Percentiles rank a stretch among this genome's conserved stretches.
phyloP scores from a whole-genome alignment of 2,888 invertebrate species.

The Meteorus colon region DNA sequence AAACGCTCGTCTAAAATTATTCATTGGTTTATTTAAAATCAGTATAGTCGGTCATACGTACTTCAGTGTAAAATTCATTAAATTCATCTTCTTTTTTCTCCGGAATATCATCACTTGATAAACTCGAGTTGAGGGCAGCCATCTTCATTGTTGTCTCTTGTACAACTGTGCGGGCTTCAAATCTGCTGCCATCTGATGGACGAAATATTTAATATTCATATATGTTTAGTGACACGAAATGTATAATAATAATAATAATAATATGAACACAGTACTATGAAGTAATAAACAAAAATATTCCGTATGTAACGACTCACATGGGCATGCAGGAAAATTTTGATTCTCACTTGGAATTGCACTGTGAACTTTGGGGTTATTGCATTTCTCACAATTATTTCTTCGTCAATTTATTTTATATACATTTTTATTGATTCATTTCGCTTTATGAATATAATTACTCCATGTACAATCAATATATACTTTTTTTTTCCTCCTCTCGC shows the following conservation, averaged over 20 bases:
- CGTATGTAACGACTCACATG: neutral
- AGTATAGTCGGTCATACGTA: slow-evolving; percentile 71
- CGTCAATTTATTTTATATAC: neutral
- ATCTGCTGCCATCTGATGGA: slow-evolving; percentile 19
- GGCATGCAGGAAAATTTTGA: neutral
- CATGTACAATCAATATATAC: too few relatives aligned
- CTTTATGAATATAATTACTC: too few relatives aligned
- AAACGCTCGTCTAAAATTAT: neutral
- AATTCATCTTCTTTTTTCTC: slow-evolving; percentile 81
- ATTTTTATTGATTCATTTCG: too few relatives aligned
- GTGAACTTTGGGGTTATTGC: neutral
- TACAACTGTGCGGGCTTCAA: neutral
- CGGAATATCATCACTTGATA: slow-evolving; percentile 64
- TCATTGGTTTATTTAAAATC: slow-evolving; percentile 15
- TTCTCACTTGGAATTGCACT: neutral
- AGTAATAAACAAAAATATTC: slow-evolving; percentile 3
- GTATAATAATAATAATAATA: neutral
- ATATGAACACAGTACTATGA: neutral
- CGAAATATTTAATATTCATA: neutral
- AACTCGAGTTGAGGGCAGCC: slow-evolving; percentile 70
- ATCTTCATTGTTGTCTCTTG: slow-evolving; percentile 61
- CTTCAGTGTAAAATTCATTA: slow-evolving; percentile 89
- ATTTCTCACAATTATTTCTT: neutral
- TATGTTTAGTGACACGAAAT: neutral
- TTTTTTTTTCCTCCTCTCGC: neutral